Base-by-base conservation (phyloP, 2,797 vertebrate species). In the Xerus rutilus region DNA sequence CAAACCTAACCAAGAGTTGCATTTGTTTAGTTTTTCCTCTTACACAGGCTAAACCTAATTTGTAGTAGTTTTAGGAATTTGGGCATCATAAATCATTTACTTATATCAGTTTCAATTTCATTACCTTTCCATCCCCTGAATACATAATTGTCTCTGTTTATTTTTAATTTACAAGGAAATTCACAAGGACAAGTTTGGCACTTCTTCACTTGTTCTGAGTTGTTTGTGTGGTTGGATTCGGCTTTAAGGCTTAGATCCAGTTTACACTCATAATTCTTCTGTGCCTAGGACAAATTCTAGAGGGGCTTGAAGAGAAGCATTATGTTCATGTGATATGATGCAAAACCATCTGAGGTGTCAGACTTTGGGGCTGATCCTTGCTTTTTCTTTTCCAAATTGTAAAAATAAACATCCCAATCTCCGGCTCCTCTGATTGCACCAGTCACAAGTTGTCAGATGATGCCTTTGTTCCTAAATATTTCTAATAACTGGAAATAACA, bases 381-480 rank as follows among this genome's bases (percentile, higher is more conserved):
- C 67, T 95, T 91, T 72, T 96, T 97, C 72, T 32, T 89, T 79
- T 54, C 39, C 54, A n/a, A 30, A 1, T 21, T 96, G 65, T 96
- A 95, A 97, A 98, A 98, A 96, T 97, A 98, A 98, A 96, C 89
- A 93, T 54, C 65, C 88, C 64, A 28, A 85, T 88, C 95, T 97
- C 96, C 1, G 2, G 73, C 70, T 95, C 94, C 96, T 91, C 83
- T 96, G 92, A 94, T 79, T 96, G 78, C 47, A 89, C 72, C 64
- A 94, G 95, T 97, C 97, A 97, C 81, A 89, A 95, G 94, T 86
- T 93, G 90, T 94, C 97, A 97, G 89, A 94, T 97, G 95, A 95
- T 92, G 85, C 85, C 86, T 96, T 93, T 94, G 92, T 85, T 91
- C 85, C 47, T 93, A 74, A 87, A 88, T 30, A 96, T 76, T 90